These are phyloP conservation scores for Beris chalybata DNA, from an alignment of 2,888 invertebrate genomes.

Conservation along the genomic window DNA sequence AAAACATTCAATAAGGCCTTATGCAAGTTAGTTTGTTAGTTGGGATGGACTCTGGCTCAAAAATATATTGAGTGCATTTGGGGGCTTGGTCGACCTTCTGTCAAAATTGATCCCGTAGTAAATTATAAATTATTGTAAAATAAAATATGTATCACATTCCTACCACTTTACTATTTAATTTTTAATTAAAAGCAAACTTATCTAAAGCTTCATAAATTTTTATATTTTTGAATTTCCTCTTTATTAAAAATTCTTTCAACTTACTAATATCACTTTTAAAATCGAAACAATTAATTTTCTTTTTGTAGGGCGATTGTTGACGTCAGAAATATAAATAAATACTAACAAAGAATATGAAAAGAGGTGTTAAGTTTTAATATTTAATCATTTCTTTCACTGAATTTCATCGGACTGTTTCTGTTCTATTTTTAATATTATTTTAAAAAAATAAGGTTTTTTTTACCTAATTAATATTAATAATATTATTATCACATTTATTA, in stretches of 20 bases:
- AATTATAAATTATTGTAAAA: no score
- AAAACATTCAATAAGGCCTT: no score
- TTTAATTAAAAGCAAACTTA: no score
- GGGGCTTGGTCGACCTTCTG: no score
- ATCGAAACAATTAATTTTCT: conserved; percentile 13
- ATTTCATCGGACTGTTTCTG: conserved; percentile 13
- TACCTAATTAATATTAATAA: background rate
- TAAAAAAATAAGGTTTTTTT: background rate
- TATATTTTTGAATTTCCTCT: no score
- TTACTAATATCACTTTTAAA: background rate
- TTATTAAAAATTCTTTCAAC: background rate
- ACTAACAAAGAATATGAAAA: conserved; percentile 11
- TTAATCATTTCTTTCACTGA: background rate
- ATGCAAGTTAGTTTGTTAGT: no score
- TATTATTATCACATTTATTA: background rate
- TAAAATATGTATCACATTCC: no score
- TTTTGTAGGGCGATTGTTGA: conserved; percentile 36
- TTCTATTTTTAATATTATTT: background rate
- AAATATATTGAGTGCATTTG: no score
- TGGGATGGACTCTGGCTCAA: no score
- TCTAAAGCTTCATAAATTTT: no score
- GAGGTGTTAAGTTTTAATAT: conserved; percentile 5
- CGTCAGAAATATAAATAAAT: conserved; percentile 33
- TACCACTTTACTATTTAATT: no score
- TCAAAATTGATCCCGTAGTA: no score